Conservation (phyloP, 2,888 invertebrate genomes). For the Boloria selene region DNA sequence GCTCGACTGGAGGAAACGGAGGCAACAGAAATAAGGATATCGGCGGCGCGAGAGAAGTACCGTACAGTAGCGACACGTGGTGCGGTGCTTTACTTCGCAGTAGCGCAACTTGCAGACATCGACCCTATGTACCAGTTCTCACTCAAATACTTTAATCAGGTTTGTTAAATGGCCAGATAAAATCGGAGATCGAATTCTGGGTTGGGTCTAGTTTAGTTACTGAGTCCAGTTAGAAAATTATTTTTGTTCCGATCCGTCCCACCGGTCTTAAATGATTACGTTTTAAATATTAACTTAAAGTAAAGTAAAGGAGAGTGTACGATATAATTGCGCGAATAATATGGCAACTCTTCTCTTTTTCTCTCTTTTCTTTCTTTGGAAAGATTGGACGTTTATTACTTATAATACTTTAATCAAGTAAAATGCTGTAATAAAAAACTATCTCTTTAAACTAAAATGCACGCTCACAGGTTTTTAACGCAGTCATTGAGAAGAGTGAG, state of each 20-base stretch:
- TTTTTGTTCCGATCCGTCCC: too few relatives aligned
- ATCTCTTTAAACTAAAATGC: neutral
- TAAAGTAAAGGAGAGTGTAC: neutral
- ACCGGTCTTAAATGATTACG: too few relatives aligned
- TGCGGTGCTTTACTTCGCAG: slow-evolving; percentile 94
- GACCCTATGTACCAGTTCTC: slow-evolving; percentile 99
- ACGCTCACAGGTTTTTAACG: slow-evolving; percentile 86
- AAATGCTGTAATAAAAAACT: too few relatives aligned
- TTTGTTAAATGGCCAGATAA: neutral
- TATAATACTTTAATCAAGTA: too few relatives aligned
- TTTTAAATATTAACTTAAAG: too few relatives aligned
- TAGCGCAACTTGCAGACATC: slow-evolving; percentile 92
- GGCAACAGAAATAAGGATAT: slow-evolving; percentile 92
- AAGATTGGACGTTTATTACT: neutral
- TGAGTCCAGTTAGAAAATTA: too few relatives aligned
- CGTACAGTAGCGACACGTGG: slow-evolving; percentile 93
- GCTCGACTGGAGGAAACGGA: slow-evolving; percentile 93
- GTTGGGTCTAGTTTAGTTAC: too few relatives aligned
- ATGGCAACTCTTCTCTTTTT: too few relatives aligned
- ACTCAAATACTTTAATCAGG: slow-evolving; percentile 90
- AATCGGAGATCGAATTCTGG: too few relatives aligned
- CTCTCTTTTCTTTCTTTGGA: too few relatives aligned
- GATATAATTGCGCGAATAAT: neutral
- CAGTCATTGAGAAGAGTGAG: slow-evolving; percentile 90
- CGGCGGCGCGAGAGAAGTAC: slow-evolving; percentile 93